Conservation (phyloP, 2,113 vertebrate species). For the Patagioenas fasciata region DNA sequence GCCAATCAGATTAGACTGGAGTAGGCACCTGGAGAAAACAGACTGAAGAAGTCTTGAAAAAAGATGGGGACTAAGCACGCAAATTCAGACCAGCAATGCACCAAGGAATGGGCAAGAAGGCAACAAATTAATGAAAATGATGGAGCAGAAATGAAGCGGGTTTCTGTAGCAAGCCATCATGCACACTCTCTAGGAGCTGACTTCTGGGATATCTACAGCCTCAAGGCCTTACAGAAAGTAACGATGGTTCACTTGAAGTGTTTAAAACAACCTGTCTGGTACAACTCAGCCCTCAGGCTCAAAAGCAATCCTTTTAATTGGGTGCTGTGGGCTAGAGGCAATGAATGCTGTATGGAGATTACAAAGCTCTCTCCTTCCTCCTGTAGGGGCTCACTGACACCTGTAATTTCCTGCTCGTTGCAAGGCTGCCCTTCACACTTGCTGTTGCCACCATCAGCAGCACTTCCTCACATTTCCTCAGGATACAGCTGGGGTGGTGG, state of each 20-base stretch:
- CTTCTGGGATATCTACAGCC: neutral
- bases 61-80: neutral
- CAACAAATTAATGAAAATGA: neutral
- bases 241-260: neutral
- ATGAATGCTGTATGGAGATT: neutral
- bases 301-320: neutral
- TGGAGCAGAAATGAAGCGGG: neutral
- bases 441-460: neutral
- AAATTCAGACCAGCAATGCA: neutral
- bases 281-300: neutral
- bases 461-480: neutral
- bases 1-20: neutral
- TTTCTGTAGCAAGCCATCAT: neutral
- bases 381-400: neutral
- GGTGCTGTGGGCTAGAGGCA: neutral
- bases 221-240: neutral
- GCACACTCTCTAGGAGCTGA: neutral
- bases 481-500: neutral
- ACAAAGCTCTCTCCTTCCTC: neutral
- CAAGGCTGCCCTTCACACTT: neutral
- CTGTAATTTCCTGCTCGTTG: neutral
- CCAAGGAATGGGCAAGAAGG: fast-evolving
- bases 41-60: neutral
- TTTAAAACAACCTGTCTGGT: neutral
- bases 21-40: neutral